Percentiles rank a stretch among this genome's conserved stretches.
Conservation (phyloP, 2,888 invertebrate species). For the Conomelus anceps region DNA sequence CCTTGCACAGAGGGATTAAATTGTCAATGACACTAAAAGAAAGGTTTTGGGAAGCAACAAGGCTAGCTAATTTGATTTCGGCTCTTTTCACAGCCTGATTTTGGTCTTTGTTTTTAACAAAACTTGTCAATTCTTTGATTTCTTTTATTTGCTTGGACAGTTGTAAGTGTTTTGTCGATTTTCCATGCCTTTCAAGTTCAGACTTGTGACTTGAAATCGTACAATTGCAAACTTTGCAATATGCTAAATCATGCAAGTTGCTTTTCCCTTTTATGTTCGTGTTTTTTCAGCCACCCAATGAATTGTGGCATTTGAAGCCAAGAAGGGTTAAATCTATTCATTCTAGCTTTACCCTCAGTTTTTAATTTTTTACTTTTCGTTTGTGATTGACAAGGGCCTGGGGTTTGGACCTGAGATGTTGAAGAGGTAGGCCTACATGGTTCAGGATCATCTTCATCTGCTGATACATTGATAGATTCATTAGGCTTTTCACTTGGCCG, state of each 20-base stretch:
- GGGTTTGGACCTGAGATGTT: background rate
- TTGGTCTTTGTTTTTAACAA: background rate
- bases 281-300: too few relatives aligned
- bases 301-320: background rate
- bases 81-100: background rate
- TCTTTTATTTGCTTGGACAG: too few relatives aligned
- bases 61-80: constrained; percentile 7
- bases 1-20: background rate
- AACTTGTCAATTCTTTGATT: background rate
- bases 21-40: background rate
- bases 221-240: background rate
- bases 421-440: background rate
- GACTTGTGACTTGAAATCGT: background rate
- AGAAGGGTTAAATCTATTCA: background rate
- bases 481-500: too few relatives aligned
- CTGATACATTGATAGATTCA: too few relatives aligned
- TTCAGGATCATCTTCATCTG: background rate
- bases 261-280: background rate
- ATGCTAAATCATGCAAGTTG: background rate
- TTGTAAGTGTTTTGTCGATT: too few relatives aligned
- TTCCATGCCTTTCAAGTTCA: background rate
- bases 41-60: background rate
- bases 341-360: background rate
- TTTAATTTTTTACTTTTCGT: background rate
- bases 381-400: background rate